These are phyloP conservation scores for Myxocyprinus asiaticus DNA, from an alignment of 2,113 vertebrate species.

Conservation along the genomic window DNA sequence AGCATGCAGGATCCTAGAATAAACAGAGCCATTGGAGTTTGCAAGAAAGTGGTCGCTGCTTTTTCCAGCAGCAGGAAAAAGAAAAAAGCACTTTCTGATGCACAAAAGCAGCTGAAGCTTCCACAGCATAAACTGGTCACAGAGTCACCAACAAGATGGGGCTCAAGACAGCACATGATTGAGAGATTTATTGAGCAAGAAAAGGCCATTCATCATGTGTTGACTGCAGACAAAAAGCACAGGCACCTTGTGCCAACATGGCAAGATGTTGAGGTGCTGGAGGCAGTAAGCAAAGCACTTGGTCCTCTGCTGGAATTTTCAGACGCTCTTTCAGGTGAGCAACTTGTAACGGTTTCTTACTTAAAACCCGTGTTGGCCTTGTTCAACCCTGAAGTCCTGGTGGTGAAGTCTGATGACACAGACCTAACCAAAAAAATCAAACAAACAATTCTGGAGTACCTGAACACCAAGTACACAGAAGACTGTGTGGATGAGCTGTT, in stretches of 20 bases:
- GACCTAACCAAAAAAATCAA: neutral
- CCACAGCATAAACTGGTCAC: conserved; percentile 26
- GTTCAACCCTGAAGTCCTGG: conserved; percentile 33
- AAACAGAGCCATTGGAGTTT: no score
- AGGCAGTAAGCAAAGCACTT: conserved; percentile 38
- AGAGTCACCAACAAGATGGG: no score
- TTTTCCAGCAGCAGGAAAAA: conserved; percentile 33
- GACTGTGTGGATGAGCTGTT: no score
- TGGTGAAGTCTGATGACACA: no score
- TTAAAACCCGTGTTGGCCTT: conserved; percentile 14
- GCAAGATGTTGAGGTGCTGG: conserved; percentile 35
- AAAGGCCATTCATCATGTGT: conserved; percentile 23
- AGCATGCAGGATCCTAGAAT: no score
- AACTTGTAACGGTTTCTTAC: conserved; percentile 30
- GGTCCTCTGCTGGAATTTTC: conserved; percentile 28
- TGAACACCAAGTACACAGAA: no score
- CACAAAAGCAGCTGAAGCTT: conserved; percentile 18
- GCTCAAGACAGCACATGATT: conserved; percentile 3
- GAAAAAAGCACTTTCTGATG: conserved; percentile 1
- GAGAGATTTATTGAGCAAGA: conserved; percentile 30
- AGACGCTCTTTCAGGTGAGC: conserved; percentile 30
- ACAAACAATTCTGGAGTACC: neutral
- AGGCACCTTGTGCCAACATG: no score
- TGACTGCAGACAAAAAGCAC: no score
- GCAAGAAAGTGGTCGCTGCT: conserved; percentile 20